These are phyloP conservation scores for Selene dorsalis DNA, from an alignment of 2,797 vertebrate genomes.

Conservation along the genomic window DNA sequence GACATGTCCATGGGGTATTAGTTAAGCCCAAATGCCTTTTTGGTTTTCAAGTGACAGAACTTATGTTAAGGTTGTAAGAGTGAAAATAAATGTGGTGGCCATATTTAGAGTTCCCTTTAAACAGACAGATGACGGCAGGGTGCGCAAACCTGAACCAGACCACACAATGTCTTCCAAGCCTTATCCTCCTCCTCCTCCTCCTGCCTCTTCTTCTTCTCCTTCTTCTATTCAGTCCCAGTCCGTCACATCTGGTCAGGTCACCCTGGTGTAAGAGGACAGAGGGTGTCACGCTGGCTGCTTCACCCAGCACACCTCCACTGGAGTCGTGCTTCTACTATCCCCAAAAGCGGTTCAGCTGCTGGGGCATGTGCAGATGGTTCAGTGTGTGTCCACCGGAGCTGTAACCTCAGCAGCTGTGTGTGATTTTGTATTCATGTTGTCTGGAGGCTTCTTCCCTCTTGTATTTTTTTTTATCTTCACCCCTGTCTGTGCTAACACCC, in stretches of 20 bases:
- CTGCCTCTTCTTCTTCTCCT: not conserved
- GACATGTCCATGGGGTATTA: conserved; percentile 50
- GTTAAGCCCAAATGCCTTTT: conserved; percentile 48
- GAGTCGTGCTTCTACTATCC: conserved; percentile 13
- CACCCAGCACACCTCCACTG: conserved; percentile 11
- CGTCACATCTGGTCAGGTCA: conserved; percentile 55
- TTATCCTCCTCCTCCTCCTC: conserved; percentile 6
- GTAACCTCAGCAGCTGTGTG: conserved; percentile 71
- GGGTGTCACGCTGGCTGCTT: conserved; percentile 27
- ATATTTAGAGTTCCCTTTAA: conserved; percentile 59
- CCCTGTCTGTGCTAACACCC: conserved; percentile 53
- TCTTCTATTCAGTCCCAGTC: conserved; percentile 7
- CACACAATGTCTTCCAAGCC: conserved; percentile 39
- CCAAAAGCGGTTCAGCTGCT: conserved; percentile 43
- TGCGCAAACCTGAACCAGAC: conserved; percentile 66
- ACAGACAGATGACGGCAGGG: conserved; percentile 45
- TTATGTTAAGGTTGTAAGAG: conserved; percentile 63
- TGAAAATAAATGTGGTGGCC: conserved; percentile 71
- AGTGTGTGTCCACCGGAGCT: conserved; percentile 33
- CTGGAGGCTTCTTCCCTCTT: conserved; percentile 60
- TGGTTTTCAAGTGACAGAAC: conserved; percentile 65
- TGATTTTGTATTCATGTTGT: conserved; percentile 59
- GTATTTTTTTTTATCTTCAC: not conserved
- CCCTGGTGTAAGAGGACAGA: conserved; percentile 14
- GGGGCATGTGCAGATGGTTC: conserved; percentile 3